Base-by-base conservation (phyloP, 2,888 invertebrate species). In the Netelia virgata region DNA sequence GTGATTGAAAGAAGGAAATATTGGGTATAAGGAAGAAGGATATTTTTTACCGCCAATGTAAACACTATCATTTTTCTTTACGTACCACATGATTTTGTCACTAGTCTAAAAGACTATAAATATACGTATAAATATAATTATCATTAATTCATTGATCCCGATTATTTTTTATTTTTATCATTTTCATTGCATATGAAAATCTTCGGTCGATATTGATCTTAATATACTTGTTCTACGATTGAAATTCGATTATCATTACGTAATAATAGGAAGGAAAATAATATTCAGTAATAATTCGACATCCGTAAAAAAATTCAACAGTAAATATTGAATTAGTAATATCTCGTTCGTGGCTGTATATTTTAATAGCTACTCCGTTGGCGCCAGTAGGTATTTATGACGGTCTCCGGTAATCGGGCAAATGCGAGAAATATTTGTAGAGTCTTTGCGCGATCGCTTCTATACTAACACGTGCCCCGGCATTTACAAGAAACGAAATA, bases 281-380 rank as follows among this genome's bases (percentile, higher is more conserved):
- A 55, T 55, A 55, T n/a, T 16, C 1, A 18, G 16, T 1, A 55
- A 55, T 16, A 11, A 14, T 16, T 14, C 9, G 16, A 55, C 5
- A n/a, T 9, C 5, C 9, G 55, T 9, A 16, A 2, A 8, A 8
- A 55, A 55, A 55, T 55, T 16, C 55, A n/a, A 16, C 1, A 16
- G 55, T 57, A 57, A 57, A 57, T 57, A 57, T 57, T 57, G 18
- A 18, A 57, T 8, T 57, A 18, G 18, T 57, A 57, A 47, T 57
- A 10, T 3, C 57, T 18, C 57, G 2, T 57, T 57, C 16, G 18
- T 57, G 18, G 9, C 57, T 18, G n/a, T 57, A 16, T 47, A 57
- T 57, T 18, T 16, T 9, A 16, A 50, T 50, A 6, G 53, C 16
- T 10, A 53, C 53, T n/a, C 14, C 18, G 57, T 57, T 57, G 57